phyloP scores from a whole-genome alignment of 2,888 invertebrate species.

The Xestia c-nigrum region DNA sequence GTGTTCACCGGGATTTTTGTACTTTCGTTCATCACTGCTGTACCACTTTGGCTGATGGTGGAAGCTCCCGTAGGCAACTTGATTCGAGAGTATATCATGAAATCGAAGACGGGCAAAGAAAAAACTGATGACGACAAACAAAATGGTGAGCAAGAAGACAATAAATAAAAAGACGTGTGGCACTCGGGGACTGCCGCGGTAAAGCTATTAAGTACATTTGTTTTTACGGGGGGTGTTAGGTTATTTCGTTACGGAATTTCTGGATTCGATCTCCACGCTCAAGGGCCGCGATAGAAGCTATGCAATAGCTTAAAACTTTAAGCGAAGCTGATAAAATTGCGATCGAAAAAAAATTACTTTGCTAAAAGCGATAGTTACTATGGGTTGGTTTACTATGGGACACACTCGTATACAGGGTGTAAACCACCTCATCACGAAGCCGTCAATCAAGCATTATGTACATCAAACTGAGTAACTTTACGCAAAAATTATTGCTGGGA shows the following conservation, averaged over 20 bases:
- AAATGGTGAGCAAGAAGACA: neutral
- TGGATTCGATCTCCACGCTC: too few relatives aligned
- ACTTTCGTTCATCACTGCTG: conserved; percentile 6
- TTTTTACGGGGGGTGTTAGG: too few relatives aligned
- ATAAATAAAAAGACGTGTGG: too few relatives aligned
- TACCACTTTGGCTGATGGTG: conserved; percentile 26
- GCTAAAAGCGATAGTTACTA: neutral
- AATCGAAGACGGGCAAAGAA: neutral
- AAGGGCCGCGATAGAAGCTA: too few relatives aligned
- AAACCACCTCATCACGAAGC: too few relatives aligned
- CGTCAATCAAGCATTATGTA: too few relatives aligned
- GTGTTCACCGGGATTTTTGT: neutral
- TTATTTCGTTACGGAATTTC: too few relatives aligned
- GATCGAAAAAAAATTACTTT: neutral
- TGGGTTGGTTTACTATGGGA: neutral
- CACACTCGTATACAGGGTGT: neutral
- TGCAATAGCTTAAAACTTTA: too few relatives aligned
- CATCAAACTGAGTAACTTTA: too few relatives aligned
- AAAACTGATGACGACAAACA: neutral
- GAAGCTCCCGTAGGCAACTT: conserved; percentile 30
- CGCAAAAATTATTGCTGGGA: too few relatives aligned
- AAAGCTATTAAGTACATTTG: too few relatives aligned
- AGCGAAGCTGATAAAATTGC: neutral
- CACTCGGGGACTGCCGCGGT: too few relatives aligned
- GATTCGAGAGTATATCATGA: conserved; percentile 4